phyloP scores from a whole-genome alignment of 92 coral and sea anemone genomes.

The Diadumene lineata region DNA sequence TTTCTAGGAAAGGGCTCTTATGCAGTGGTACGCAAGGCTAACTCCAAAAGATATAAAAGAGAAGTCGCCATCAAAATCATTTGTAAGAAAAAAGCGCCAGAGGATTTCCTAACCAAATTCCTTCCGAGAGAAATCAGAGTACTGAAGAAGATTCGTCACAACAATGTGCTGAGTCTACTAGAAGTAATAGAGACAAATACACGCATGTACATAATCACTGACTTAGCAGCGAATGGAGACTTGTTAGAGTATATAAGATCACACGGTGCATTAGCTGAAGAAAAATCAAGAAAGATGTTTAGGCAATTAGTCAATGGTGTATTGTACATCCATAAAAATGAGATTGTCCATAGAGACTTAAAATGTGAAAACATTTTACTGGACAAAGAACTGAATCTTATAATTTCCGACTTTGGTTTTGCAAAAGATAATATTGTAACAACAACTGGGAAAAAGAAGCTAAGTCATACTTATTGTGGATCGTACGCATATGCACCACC shows the following conservation, averaged over 20 bases:
- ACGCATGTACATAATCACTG: conserved; percentile 94
- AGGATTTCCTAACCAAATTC: conserved; percentile 91
- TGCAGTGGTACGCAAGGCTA: conserved; percentile 91
- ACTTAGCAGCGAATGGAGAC: conserved; percentile 91
- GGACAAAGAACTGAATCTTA: conserved; percentile 76
- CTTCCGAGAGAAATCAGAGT: conserved; percentile 96
- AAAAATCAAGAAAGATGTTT: conserved; percentile 59
- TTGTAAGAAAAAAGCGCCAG: conserved; percentile 98
- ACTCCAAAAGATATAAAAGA: conserved; percentile 85
- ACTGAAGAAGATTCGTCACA: conserved; percentile 79
- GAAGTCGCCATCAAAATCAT: conserved; percentile 95
- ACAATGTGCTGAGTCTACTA: conserved; percentile 74
- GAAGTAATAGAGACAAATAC: conserved; percentile 99
- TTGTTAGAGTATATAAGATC: conserved; percentile 81
- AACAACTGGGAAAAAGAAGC: conserved; percentile 89
- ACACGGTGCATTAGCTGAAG: conserved; percentile 79
- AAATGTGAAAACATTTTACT: conserved; percentile 93
- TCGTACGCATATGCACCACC: conserved; percentile 99
- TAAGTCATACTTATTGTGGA: conserved; percentile 97
- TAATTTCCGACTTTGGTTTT: conserved; percentile 98
- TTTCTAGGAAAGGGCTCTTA: conserved; percentile 96
- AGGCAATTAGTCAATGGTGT: conserved; percentile 78
- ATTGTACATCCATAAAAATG: conserved; percentile 73
- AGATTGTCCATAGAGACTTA: conserved; percentile 93
- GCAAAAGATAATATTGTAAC: conserved; percentile 86